Evolutionary conservation across 1,140 invertebrate genomes (phyloP).

Genomic region (Leptonema lineaticorne): DNA sequence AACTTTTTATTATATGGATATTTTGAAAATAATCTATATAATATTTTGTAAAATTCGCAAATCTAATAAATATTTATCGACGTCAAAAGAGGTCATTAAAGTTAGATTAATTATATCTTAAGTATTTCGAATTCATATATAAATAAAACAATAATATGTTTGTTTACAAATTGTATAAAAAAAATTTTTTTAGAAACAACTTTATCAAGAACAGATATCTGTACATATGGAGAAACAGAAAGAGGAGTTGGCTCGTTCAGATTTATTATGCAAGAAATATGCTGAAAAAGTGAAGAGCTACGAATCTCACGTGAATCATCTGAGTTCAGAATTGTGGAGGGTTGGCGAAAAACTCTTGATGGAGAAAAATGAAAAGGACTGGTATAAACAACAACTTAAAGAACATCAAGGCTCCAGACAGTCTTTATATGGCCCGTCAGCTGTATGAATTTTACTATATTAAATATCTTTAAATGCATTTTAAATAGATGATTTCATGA

Average conservation of each 20-base stretch:
- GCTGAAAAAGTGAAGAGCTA: slow-evolving; percentile 59
- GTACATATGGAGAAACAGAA: slow-evolving; percentile 53
- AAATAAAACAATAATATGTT: not conserved
- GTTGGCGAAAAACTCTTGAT: slow-evolving; percentile 61
- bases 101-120: too few species aligned
- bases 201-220: slow-evolving; percentile 58
- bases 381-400: slow-evolving; percentile 46
- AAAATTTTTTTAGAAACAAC: slow-evolving; percentile 49
- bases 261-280: slow-evolving; percentile 54
- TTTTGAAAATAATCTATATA: too few species aligned
- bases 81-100: too few species aligned
- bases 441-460: slow-evolving; percentile 26
- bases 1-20: too few species aligned
- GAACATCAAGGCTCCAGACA: slow-evolving; percentile 28
- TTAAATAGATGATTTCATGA: not conserved
- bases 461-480: not conserved
- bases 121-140: not conserved
- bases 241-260: slow-evolving; percentile 49
- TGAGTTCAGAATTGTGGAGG: slow-evolving; percentile 60
- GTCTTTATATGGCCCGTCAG: slow-evolving; percentile 32
- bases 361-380: slow-evolving; percentile 59
- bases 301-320: slow-evolving; percentile 56
- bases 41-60: too few species aligned
- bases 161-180: not conserved
- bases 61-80: too few species aligned